Evolutionary conservation across 2,888 invertebrate genomes (phyloP).

Genomic region (Tenthredo notha): DNA sequence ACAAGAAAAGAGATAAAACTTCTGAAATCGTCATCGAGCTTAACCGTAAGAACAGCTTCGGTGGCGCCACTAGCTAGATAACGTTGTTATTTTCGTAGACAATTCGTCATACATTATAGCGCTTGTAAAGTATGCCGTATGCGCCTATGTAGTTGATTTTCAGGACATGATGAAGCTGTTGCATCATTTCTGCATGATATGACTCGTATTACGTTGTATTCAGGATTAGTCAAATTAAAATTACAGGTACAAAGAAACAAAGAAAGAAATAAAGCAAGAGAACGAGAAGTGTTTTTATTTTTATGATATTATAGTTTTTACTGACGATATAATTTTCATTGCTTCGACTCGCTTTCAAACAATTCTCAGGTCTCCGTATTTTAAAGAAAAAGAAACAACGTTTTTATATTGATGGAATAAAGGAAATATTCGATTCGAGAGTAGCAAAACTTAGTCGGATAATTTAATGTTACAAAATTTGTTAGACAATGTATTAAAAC

Average conservation of each 20-base stretch:
- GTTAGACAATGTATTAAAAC: neutral
- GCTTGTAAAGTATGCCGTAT: neutral
- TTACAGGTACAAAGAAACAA: neutral
- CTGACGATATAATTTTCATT: neutral
- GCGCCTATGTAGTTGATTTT: neutral
- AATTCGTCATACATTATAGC: neutral
- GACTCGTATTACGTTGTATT: neutral
- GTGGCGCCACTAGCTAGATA: constrained; percentile 11
- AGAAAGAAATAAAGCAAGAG: neutral
- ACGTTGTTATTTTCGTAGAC: neutral
- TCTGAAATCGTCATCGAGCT: neutral
- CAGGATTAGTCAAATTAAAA: neutral
- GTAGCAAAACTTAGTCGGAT: neutral
- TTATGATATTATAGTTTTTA: neutral
- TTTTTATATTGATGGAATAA: neutral
- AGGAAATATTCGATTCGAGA: neutral
- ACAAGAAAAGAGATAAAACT: neutral
- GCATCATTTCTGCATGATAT: neutral
- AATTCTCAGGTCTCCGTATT: neutral
- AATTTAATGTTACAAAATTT: neutral
- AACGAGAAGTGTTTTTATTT: neutral
- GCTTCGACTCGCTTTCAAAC: neutral
- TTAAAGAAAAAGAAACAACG: neutral
- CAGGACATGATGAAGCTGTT: neutral
- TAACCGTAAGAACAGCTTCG: neutral